A percentile compares a stretch with the other conserved stretches of the same genome.
phyloP scores from a whole-genome alignment of 1,140 invertebrate genomes.

The Liolophura sinensis region DNA sequence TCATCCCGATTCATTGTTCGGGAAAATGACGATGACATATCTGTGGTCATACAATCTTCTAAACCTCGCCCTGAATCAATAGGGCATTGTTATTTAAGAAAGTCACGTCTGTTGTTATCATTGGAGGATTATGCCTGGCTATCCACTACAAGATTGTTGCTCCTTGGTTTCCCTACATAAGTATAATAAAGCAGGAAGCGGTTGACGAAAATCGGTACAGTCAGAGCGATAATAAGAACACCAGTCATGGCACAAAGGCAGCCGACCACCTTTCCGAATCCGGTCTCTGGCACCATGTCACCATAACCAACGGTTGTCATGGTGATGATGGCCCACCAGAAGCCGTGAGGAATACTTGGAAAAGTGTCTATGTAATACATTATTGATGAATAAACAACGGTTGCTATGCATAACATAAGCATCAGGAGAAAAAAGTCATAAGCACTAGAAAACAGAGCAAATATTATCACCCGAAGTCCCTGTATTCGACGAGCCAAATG shows the following conservation, averaged over 20 bases:
- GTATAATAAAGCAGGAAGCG: constrained; percentile 59
- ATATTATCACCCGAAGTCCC: constrained; percentile 96
- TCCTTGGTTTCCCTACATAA: constrained; percentile 31
- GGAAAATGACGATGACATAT: too few species aligned
- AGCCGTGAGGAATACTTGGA: constrained; percentile 95
- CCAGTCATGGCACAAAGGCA: constrained; percentile 94
- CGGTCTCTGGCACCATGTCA: constrained; percentile 74
- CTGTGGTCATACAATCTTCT: too few species aligned
- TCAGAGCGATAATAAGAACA: constrained; percentile 94
- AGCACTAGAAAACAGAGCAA: constrained; percentile 97
- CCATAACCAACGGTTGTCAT: constrained; percentile 98
- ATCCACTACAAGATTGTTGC: too few species aligned
- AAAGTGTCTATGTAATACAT: constrained; percentile 64
- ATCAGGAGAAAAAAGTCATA: constrained; percentile 94
- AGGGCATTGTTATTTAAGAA: too few species aligned
- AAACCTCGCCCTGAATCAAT: too few species aligned
- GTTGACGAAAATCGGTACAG: constrained; percentile 62
- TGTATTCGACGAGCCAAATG: constrained; percentile 98
- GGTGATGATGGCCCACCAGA: constrained; percentile 98
- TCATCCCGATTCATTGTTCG: too few species aligned
- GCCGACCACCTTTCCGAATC: constrained; percentile 77
- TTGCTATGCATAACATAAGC: constrained; percentile 51
- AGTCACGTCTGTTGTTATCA: too few species aligned
- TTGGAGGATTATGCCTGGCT: too few species aligned
- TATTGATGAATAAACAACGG: constrained; percentile 52